Conservation (phyloP, 2,888 invertebrate genomes). For the Ferrisia virgata region DNA sequence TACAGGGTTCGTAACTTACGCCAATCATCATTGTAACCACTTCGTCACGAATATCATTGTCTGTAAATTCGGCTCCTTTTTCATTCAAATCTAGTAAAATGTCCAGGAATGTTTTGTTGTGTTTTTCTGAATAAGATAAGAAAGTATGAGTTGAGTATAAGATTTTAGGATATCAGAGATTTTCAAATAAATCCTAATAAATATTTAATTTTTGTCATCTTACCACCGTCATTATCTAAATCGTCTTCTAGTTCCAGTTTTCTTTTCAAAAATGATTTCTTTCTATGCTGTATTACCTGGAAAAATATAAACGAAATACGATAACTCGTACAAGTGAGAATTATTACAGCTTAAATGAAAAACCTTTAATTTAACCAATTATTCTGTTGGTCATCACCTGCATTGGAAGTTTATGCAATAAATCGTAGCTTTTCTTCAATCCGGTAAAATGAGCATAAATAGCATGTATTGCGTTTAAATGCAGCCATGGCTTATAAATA, state of each 20-base stretch:
- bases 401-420: conserved; percentile 48
- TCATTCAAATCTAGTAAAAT: conserved; percentile 49
- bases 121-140: conserved; percentile 38
- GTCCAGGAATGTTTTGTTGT: conserved; percentile 49
- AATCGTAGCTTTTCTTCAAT: conserved; percentile 47
- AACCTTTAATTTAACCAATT: too few species aligned
- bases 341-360: not conserved
- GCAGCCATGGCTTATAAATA: conserved; percentile 50
- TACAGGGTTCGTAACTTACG: conserved; percentile 47
- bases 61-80: conserved; percentile 48
- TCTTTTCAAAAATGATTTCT: conserved; percentile 47
- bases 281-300: conserved; percentile 48
- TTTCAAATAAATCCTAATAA: too few species aligned
- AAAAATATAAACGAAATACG: not conserved
- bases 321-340: too few species aligned
- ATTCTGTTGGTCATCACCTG: conserved; percentile 45
- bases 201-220: too few species aligned
- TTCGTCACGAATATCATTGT: conserved; percentile 49
- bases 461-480: conserved; percentile 48
- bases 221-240: not conserved
- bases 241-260: conserved; percentile 33
- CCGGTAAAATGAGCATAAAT: conserved; percentile 48
- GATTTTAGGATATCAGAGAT: not conserved
- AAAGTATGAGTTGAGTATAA: not conserved
- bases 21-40: conserved; percentile 50